phyloP scores from a whole-genome alignment of 2,888 invertebrate species.

The Mythimna impura region DNA sequence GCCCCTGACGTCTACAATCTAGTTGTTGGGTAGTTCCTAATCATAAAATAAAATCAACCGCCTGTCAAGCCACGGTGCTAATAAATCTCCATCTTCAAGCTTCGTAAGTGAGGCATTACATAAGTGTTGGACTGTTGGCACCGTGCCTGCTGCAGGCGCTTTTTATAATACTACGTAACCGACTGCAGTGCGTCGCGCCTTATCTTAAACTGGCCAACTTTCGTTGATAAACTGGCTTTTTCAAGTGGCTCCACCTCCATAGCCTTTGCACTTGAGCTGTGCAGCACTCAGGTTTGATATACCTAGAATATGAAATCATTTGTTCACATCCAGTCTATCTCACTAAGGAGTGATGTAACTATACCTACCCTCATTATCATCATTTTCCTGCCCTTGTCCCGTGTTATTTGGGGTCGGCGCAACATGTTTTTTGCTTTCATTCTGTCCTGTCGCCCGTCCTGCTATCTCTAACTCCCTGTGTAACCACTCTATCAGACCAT shows the following conservation, averaged over 20 bases:
- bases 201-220: neutral
- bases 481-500: neutral
- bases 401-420: too few relatives aligned
- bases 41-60: neutral
- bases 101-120: conserved; percentile 11
- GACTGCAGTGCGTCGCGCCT: conserved; percentile 23
- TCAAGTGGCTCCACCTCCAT: neutral
- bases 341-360: too few relatives aligned
- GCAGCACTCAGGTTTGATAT: too few relatives aligned
- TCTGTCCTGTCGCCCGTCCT: too few relatives aligned
- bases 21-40: neutral
- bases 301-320: too few relatives aligned
- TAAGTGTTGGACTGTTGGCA: conserved; percentile 16
- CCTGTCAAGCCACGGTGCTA: conserved; percentile 5
- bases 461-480: too few relatives aligned
- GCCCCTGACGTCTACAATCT: neutral
- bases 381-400: too few relatives aligned
- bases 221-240: neutral
- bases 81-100: conserved; percentile 23
- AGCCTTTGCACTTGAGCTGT: neutral
- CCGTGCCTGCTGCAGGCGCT: conserved; percentile 19
- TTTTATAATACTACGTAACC: conserved; percentile 19
- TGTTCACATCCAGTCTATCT: too few relatives aligned
- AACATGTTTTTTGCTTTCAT: too few relatives aligned
- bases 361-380: too few relatives aligned